These are phyloP conservation scores for Pelodytes ibericus DNA, from an alignment of 2,797 vertebrate genomes.

Conservation along the genomic window DNA sequence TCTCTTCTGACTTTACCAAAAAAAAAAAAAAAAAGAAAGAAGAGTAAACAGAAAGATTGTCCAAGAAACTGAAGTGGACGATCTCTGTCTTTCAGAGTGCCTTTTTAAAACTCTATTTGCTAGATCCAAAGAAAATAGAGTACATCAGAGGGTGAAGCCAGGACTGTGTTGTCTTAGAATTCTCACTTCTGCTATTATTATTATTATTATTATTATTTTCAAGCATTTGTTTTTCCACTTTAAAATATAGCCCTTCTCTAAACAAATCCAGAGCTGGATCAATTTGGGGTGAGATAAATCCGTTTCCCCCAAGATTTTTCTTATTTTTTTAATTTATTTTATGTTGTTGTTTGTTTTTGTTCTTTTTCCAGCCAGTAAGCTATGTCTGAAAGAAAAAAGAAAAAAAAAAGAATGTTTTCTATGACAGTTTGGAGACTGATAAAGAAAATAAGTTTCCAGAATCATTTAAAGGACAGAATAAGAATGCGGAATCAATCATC, in stretches of 20 bases:
- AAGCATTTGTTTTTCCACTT: conserved; percentile 23
- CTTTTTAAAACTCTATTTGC: conserved; percentile 76
- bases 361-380: conserved; percentile 21
- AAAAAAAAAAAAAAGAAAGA: conserved; percentile 67
- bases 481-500: conserved; percentile 20
- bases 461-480: conserved; percentile 31
- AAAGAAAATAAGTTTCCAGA: conserved; percentile 39
- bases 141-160: conserved; percentile 74
- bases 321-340: too few relatives aligned
- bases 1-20: conserved; percentile 80
- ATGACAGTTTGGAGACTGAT: conserved; percentile 33
- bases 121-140: conserved; percentile 82
- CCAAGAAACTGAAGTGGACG: conserved; percentile 81
- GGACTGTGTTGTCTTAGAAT: conserved; percentile 66
- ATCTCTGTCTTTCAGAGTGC: conserved; percentile 77
- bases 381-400: conserved; percentile 16
- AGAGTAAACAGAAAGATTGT: conserved; percentile 78
- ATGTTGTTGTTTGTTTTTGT: background rate
- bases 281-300: too few relatives aligned
- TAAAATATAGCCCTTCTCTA: conserved; percentile 16
- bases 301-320: too few relatives aligned
- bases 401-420: conserved; percentile 6
- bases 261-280: conserved; percentile 12
- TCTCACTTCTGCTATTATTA: conserved; percentile 52
- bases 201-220: conserved; percentile 26